Base-by-base conservation (phyloP, 2,113 vertebrate genomes). In the Chaetodon trifascialis region DNA sequence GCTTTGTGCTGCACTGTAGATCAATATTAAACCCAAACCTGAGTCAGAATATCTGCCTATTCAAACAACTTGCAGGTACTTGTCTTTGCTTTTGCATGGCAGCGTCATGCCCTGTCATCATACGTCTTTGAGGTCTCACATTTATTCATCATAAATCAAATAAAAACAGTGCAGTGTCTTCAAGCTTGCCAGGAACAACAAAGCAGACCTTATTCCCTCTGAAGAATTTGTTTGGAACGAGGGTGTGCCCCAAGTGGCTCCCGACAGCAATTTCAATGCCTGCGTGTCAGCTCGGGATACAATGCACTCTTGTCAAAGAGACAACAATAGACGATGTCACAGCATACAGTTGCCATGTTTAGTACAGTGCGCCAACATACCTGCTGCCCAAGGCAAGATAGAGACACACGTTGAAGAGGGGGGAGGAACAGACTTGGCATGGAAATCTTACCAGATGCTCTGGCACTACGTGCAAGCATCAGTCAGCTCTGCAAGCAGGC, bases 311-410 rank as follows among this genome's bases (percentile, higher is more conserved):
- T 56, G 64, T 91, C 58, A 79, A 46, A 67, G 62, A 56, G 76
- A 65, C 1, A 82, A 83, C 68, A 79, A 80, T 19, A 59, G 47
- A 64, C 51, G 86, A 65, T 80, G 70, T 86, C 79, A 64, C 52
- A 17, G 62, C 46, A 12, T 40, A 63, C 49, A 34, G 11, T 55
- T 7, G 14, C 40, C 59, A 55, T 47, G 76, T 82, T 62, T 60
- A 34, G 60, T 54, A 38, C 55, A 60, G 36, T 15, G 46, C 2
- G 51, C 59, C 56, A 74, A 73, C 65, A 62, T 76, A 86, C 76
- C 79, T 67, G 72, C 84, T 84, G 89, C 84, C 75, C 47, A 51
- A 66, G 80, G 87, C 77, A 23, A 82, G 70, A 21, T 38, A 63
- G 54, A 75, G 34, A 70, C 8, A 2, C 72, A 47, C 38, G 23